Evolutionary conservation across 1,140 invertebrate species (phyloP), one percentile per base, ranked within the genome.

Genomic region (Eupristina koningsbergeri): DNA sequence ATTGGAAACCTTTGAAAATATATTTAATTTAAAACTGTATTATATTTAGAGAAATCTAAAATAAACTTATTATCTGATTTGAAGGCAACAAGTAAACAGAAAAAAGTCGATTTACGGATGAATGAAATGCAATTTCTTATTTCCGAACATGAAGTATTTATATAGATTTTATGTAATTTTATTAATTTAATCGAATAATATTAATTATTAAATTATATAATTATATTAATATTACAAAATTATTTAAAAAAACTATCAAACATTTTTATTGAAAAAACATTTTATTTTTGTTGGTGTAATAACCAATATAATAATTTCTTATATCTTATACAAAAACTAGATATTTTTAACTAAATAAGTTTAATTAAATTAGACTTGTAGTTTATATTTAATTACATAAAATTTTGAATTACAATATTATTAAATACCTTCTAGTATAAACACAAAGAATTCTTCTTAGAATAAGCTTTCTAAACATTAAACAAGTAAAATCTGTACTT

Each of bases 11-110:
- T 63, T 61, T 75, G 22, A 64, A 64, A 31, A 3, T 71, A 71
- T 41, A 81, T 81, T 75, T 29, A 75, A 81, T 81, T 36, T 75
- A 50, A 5, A n/a, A 75, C n/a, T 73, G 36, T 74, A 81, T 81
- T 64, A 36, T 50, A 61, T 71, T 71, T 39, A 53, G 67, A 80
- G 79, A 71, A 74, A 81, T 74, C 80, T 61, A 69, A 81, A 74
- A 81, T 81, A 64, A 50, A 64, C 22, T 34, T 75, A 81, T 81
- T 64, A 71, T 81, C 80, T 71, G 80, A 81, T 74, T 64, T 75
- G 80, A 64, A 71, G 80, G 74, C 80, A 81, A 9, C n/a, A 71
- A 8, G 45, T 31, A 41, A 36, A 9, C 29, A 75, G 36, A 36
- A 81, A 81, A 63, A 75, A 74, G 31, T 80, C 29, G 64, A 58